Base-by-base conservation (phyloP, 2,888 invertebrate genomes). In the Psylliodes chrysocephalus region DNA sequence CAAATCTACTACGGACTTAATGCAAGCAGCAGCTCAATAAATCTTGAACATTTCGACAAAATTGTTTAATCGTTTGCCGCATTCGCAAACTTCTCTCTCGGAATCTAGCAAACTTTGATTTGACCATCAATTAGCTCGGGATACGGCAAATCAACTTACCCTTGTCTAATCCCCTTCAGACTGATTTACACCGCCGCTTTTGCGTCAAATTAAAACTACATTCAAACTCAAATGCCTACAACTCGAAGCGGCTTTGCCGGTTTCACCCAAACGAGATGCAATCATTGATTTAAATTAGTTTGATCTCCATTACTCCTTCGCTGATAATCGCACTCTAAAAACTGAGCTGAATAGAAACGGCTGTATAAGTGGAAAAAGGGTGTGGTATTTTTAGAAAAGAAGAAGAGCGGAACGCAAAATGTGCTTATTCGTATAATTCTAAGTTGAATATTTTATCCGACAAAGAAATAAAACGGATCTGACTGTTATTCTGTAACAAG, bases 121-220 rank as follows among this genome's bases (percentile, higher is more conserved):
- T 69, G 70, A 68, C 71, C 74, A 74, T 74, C 75, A 74, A 74
- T 76, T 76, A 75, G 70, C 66, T 67, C 54, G 68, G 65, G 73
- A 71, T 71, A 70, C 71, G 71, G 64, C 70, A 73, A 73, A 75
- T 73, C 73, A 72, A 73, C 71, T 73, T 71, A 73, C 72, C 72
- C 71, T 71, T 69, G 71, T 74, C 73, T 73, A 72, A 75, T 73
- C 67, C 72, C 70, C 66, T 57, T 66, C 70, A 70, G 74, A 73
- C 74, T 72, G 75, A 74, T 76, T 76, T 73, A 73, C 73, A 69
- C 72, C 62, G 60, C 64, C 63, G 71, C 69, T 69, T 67, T 70
- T 64, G 57, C 51, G 28, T 60, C 67, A 68, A 72, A 71, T 69
- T 72, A 67, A 72, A 70, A 67, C 63, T 63, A 64, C 64, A 71